phyloP scores from a whole-genome alignment of 1,140 invertebrate species.

The Monochamus saltuarius region DNA sequence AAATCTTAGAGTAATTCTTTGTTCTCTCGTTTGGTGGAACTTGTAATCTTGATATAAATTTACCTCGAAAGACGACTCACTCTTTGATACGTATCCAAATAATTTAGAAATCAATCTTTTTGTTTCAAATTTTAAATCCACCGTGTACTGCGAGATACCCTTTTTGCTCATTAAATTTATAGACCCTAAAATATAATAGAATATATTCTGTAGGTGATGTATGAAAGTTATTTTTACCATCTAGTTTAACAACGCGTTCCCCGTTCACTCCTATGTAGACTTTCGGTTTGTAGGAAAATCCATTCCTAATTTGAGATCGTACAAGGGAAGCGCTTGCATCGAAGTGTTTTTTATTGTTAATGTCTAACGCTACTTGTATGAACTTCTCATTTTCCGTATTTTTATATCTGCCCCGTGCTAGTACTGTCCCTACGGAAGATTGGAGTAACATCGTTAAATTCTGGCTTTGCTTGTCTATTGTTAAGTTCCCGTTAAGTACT shows the following conservation, averaged over 20 bases:
- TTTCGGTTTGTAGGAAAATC: slow-evolving; percentile 64
- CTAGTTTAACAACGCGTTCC: slow-evolving; percentile 64
- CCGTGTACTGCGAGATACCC: slow-evolving; percentile 69
- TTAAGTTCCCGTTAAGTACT: slow-evolving; percentile 60
- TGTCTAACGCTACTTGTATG: slow-evolving; percentile 65
- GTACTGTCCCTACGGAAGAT: slow-evolving; percentile 62
- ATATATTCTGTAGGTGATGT: no score
- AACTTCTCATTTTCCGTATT: slow-evolving; percentile 65
- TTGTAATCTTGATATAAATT: slow-evolving; percentile 68
- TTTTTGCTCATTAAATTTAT: slow-evolving; percentile 63
- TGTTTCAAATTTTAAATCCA: slow-evolving; percentile 68
- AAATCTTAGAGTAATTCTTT: slow-evolving; percentile 67
- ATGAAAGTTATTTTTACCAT: slow-evolving; percentile 55
- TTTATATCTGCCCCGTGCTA: slow-evolving; percentile 65
- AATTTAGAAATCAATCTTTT: slow-evolving; percentile 66
- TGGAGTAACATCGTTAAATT: slow-evolving; percentile 63
- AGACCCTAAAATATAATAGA: slow-evolving; percentile 48
- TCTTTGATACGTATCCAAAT: slow-evolving; percentile 65
- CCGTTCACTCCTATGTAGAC: slow-evolving; percentile 66
- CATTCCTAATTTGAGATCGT: slow-evolving; percentile 59
- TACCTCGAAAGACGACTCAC: slow-evolving; percentile 55
- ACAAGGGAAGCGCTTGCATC: slow-evolving; percentile 58
- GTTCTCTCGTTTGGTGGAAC: slow-evolving; percentile 65
- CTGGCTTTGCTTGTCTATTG: slow-evolving; percentile 57
- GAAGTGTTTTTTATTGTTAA: slow-evolving; percentile 70